Conservation (phyloP, 1,140 invertebrate species). For the Mactra quadrangularis region DNA sequence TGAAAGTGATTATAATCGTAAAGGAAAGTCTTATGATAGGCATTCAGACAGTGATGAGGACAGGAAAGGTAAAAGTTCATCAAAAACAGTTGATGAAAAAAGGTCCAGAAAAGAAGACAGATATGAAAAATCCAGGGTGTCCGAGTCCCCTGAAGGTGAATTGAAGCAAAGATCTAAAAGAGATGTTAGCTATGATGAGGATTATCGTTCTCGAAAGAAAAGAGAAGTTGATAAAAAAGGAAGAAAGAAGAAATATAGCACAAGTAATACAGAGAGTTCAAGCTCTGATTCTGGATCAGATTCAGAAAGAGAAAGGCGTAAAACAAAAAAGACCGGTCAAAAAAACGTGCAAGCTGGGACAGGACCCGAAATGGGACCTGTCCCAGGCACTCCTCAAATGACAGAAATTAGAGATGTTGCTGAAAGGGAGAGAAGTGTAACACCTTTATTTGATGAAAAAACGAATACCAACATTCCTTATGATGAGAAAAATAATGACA, state of each 20-base stretch:
- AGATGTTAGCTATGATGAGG: slow-evolving; percentile 41
- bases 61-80: background rate
- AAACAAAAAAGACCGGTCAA: slow-evolving; percentile 47
- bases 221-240: slow-evolving; percentile 41
- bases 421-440: background rate
- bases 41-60: slow-evolving; percentile 25
- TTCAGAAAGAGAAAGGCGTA: slow-evolving; percentile 5
- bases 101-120: background rate
- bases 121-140: background rate
- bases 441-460: background rate
- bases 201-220: slow-evolving; percentile 47
- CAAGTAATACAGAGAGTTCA: slow-evolving; percentile 24
- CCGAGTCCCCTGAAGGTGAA: background rate
- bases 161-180: background rate
- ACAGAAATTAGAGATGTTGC: slow-evolving; percentile 39
- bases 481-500: background rate
- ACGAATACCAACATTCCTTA: too few relatives aligned
- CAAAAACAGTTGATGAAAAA: background rate
- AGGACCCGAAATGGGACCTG: slow-evolving; percentile 58
- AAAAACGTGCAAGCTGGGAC: slow-evolving; percentile 63
- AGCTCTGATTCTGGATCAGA: slow-evolving; percentile 48
- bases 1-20: slow-evolving; percentile 1
- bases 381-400: slow-evolving; percentile 59
- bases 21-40: background rate
- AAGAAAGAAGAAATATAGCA: slow-evolving; percentile 21